Conservation (phyloP, 2,113 vertebrate species). For the Maccullochella peelii region DNA sequence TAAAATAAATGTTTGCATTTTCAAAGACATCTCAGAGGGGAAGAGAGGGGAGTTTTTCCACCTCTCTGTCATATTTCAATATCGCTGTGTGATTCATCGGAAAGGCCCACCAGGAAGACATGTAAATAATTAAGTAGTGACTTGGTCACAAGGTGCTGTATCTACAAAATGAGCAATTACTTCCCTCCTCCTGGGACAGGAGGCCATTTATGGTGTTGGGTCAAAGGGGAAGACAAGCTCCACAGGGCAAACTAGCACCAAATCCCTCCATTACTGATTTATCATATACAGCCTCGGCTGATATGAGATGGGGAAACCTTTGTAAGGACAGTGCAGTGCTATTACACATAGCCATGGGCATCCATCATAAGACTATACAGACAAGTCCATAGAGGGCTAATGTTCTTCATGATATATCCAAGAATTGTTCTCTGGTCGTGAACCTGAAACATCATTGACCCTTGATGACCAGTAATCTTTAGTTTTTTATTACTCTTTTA, state of each 20-base stretch:
- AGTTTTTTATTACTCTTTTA: background rate
- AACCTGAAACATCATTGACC: constrained; percentile 10
- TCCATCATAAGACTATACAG: constrained; percentile 10
- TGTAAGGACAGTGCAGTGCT: constrained; percentile 31
- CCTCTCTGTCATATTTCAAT: constrained; percentile 83
- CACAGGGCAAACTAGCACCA: constrained; percentile 65
- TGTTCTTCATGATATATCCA: constrained; percentile 14
- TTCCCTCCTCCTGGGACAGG: constrained; percentile 85
- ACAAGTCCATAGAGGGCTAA: constrained; percentile 25
- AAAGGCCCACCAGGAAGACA: constrained; percentile 86
- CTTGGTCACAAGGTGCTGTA: constrained; percentile 89
- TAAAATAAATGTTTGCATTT: constrained; percentile 35
- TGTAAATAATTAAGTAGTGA: constrained; percentile 95
- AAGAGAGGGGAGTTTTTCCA: constrained; percentile 67
- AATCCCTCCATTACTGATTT: constrained; percentile 76
- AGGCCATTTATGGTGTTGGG: constrained; percentile 85
- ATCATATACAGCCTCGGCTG: constrained; percentile 48
- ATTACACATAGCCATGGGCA: constrained; percentile 34
- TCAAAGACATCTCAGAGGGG: constrained; percentile 32
- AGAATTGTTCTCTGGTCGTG: constrained; percentile 24
- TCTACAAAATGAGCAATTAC: constrained; percentile 95
- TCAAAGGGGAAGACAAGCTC: constrained; percentile 71
- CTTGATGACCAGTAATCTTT: constrained; percentile 6
- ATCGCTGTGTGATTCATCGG: constrained; percentile 86
- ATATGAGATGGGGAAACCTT: constrained; percentile 48